Evolutionary conservation across 2,888 invertebrate species (phyloP), one percentile per base, ranked within the genome.

Genomic region (Drosophila helvetica): DNA sequence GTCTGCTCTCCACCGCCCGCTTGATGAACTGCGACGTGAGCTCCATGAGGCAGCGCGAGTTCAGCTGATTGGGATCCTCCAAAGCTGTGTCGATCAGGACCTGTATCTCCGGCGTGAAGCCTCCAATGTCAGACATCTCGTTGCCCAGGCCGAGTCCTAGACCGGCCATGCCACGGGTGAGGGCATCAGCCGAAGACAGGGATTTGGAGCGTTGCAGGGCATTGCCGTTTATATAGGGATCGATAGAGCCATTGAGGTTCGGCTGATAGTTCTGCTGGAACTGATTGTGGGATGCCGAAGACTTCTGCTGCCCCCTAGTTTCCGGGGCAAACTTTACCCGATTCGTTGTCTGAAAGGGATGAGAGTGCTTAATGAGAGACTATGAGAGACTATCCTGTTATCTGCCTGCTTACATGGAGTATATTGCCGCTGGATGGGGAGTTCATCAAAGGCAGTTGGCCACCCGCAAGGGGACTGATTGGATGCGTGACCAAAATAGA

Each of bases 1-100:
- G 86, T 33, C 92, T 88, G 33, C 96, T 96, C 92, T 97, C 96
- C 76, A 96, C 95, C 17, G 96, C 96, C 83, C 96, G 95, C 66
- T 95, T 95, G 91, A 97, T 94, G 78, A 97, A 94, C 88, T 95
- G 95, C 60, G 96, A 95, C 51, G 97, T 97, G 59, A 97, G 93
- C 91, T 97, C 96, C 97, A 97, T 97, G 66, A 97, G 93, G 15
- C 95, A 94, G 69, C 95, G 93, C 0, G 95, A 94, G 72, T 94
- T 94, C 63, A 97, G 93, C 62, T 95, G 94, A 92, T 96, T 96
- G 2, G 97, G 97, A 92, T 97, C 96, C 94, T 96, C 95, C 60
- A 96, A 93, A 38, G 97, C 96, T 87, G 95, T 94, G 82, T 96
- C 95, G 67, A 97, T 93, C 77, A 95, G 94, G 62, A 94, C 93